Conservation (phyloP, 2,797 vertebrate genomes). For the Denticeps clupeoides region DNA sequence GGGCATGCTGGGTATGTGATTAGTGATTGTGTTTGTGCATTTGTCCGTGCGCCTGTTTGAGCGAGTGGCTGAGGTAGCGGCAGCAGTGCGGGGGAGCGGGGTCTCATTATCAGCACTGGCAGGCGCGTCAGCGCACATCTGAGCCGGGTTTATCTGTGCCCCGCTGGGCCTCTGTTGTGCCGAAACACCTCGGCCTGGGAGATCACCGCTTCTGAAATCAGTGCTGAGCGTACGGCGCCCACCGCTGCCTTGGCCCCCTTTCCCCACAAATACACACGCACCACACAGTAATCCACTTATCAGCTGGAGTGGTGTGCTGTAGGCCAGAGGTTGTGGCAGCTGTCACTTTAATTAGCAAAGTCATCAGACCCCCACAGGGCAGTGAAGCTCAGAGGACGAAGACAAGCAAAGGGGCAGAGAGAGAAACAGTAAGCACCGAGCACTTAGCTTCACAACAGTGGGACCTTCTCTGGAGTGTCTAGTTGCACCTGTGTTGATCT, state of each 20-base stretch:
- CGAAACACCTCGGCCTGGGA: not conserved
- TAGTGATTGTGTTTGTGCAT: not conserved
- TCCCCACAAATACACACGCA: not conserved
- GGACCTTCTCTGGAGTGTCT: no score
- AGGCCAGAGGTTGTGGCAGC: constrained; percentile 8
- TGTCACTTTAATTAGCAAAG: constrained; percentile 16
- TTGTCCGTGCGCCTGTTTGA: not conserved
- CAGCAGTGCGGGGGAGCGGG: not conserved
- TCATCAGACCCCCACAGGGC: not conserved
- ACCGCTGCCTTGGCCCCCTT: not conserved
- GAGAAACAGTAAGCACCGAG: no score
- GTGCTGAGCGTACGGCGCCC: no score
- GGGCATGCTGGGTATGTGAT: constrained; percentile 1
- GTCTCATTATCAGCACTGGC: constrained; percentile 9
- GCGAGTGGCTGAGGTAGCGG: not conserved
- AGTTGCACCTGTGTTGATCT: no score
- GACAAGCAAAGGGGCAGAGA: no score
- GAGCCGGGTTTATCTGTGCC: constrained; percentile 12
- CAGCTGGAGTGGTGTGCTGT: constrained; percentile 4
- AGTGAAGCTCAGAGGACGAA: no score
- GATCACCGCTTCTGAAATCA: no score
- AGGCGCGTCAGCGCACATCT: constrained; percentile 7
- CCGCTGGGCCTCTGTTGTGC: constrained; percentile 2
- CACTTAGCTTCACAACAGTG: no score
- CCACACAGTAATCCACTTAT: constrained; percentile 6